phyloP scores from a whole-genome alignment of 2,888 invertebrate genomes.

The Drosophila multiciliata region DNA sequence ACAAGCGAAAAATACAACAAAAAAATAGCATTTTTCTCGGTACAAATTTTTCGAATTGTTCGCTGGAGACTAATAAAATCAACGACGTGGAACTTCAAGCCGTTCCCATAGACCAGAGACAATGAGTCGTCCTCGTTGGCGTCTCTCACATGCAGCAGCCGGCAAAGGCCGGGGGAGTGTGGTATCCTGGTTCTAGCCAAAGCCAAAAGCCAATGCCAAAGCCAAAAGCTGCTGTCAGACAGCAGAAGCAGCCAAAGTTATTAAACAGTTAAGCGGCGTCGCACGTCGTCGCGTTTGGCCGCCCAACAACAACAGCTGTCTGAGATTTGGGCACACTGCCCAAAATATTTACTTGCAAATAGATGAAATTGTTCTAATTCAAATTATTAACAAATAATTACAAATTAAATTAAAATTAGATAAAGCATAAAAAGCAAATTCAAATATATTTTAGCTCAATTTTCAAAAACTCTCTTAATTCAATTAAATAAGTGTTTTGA shows the following conservation, averaged over 20 bases:
- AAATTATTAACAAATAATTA: not conserved
- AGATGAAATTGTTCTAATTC: not conserved
- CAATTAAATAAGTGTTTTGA: no score
- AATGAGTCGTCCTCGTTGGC: slow-evolving; percentile 64
- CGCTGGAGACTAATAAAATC: slow-evolving; percentile 85
- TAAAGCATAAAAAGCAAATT: not conserved
- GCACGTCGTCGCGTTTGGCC: slow-evolving; percentile 77
- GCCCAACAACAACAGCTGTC: slow-evolving; percentile 42
- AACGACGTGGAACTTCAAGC: slow-evolving; percentile 85
- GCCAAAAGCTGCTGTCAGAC: slow-evolving; percentile 46
- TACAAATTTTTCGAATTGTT: slow-evolving; percentile 84
- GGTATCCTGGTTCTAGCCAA: slow-evolving; percentile 5
- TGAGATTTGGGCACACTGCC: slow-evolving; percentile 32
- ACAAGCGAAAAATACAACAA: slow-evolving; percentile 28
- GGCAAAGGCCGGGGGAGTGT: not conserved
- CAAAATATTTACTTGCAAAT: not conserved
- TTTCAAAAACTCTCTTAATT: not conserved
- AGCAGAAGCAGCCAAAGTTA: slow-evolving; percentile 68
- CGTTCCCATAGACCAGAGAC: slow-evolving; percentile 79
- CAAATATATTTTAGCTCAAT: not conserved
- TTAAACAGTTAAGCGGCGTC: slow-evolving; percentile 80
- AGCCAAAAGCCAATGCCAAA: not conserved
- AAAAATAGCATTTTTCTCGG: slow-evolving; percentile 68
- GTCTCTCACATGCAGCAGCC: slow-evolving; percentile 44
- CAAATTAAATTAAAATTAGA: not conserved